Base-by-base conservation (phyloP, 2,113 vertebrate species). In the Lates calcarifer region DNA sequence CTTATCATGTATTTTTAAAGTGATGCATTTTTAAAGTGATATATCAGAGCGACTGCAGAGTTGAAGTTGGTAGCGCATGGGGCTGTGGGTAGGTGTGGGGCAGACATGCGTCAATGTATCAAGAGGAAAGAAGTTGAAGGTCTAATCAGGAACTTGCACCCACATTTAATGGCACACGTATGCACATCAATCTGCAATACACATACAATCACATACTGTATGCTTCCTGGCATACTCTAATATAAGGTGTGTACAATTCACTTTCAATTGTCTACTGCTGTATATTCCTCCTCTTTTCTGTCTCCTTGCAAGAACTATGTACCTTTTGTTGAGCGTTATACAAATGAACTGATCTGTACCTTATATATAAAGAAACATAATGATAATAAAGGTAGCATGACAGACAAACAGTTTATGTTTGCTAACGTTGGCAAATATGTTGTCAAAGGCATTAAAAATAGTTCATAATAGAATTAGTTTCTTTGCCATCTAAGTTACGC, bases 1-100 rank as follows among this genome's bases (percentile, higher is more conserved):
- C n/a, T 81, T 45, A 39, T 72, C 53, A 74, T 83, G 65, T 74
- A 82, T 70, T 77, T 85, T 83, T 82, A 62, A 87, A 81, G 58
- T 57, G 55, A 63, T 73, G 37, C 18, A 86, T 87, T 83, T 81
- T 85, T 71, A 74, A 84, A 68, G 62, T 53, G 65, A 53, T 81
- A 55, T 31, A 80, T 61, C 31, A 77, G 60, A 63, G 29, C 37
- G 6, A 65, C 17, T 65, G 74, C 66, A 55, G 45, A 66, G 55
- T 2, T 31, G 49, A 74, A 29, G 62, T 43, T 35, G 31, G 49
- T 43, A 26, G 60, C 43, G 63, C 41, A 64, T 18, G 4, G 6
- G 35, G 60, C 22, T 24, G 6, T 3, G 2, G 5, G 65, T 49
- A 47, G 26, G 65, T n/a, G n/a, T n/a, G n/a, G 15, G 60, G 17